Evolutionary conservation across 1,140 invertebrate species (phyloP).

Genomic region (Melipona quadrifasciata): DNA sequence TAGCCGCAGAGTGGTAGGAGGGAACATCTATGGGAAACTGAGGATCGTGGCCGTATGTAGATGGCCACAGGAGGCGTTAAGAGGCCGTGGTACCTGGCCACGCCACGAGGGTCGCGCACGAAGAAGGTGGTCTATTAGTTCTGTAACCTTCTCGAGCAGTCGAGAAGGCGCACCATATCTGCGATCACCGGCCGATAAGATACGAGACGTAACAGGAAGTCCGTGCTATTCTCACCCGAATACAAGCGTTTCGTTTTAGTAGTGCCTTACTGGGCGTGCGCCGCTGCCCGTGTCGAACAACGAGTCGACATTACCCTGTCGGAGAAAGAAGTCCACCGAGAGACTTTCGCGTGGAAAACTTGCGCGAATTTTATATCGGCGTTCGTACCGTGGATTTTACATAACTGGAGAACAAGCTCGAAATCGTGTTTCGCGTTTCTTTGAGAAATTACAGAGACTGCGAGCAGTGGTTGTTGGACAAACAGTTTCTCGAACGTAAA

Average conservation of each 20-base stretch:
- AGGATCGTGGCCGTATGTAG: conserved; percentile 72
- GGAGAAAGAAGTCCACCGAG: not conserved
- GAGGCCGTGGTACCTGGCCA: conserved; percentile 57
- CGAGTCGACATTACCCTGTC: conserved; percentile 33
- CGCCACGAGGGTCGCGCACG: conserved; percentile 62
- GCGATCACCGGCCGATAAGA: conserved; percentile 73
- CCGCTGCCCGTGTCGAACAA: conserved; percentile 34
- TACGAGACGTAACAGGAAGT: conserved; percentile 66
- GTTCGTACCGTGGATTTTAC: no score
- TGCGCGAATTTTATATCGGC: not conserved
- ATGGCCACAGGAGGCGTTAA: conserved; percentile 70
- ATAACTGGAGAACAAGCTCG: no score
- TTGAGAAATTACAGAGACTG: no score
- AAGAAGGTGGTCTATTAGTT: conserved; percentile 75
- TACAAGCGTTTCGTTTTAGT: conserved; percentile 74
- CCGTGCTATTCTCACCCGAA: conserved; percentile 59
- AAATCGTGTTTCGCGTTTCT: no score
- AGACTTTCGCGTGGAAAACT: not conserved
- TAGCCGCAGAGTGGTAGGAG: conserved; percentile 44
- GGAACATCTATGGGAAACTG: conserved; percentile 69
- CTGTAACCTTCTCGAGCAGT: conserved; percentile 61
- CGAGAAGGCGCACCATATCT: conserved; percentile 69
- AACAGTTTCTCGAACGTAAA: no score
- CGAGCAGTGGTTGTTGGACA: not conserved
- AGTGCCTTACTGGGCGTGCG: conserved; percentile 41